Base-by-base conservation (phyloP, 2,797 vertebrate species). In the Lacerta agilis region DNA sequence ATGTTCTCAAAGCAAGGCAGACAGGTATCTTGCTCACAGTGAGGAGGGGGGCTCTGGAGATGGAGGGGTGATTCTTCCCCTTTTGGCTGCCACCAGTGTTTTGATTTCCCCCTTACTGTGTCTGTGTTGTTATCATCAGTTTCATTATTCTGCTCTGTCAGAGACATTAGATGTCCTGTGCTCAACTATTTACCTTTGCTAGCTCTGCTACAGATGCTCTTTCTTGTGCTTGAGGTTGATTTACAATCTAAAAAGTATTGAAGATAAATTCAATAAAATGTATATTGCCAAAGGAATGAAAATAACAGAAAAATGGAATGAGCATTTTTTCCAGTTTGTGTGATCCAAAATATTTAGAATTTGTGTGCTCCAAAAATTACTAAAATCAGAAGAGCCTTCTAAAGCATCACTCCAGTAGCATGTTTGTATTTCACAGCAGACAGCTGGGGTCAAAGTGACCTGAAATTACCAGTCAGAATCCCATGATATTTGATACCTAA, bases 101-200 rank as follows among this genome's bases (percentile, higher is more conserved):
- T 49, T 49, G 11, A 4, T 49, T 49, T 15, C 1, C 45, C 49
- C 13, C 11, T 49, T 55, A 55, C 13, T 55, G 64, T 64, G 61
- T 23, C 20, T 64, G 5, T 64, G 61, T 64, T 64, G 10, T 64
- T 23, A 23, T 64, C 5, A 64, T 64, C 61, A 64, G 49, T 55
- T 55, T 64, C 61, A 23, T 64, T 64, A 23, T 64, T 64, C 6
- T 64, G 17, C 20, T 64, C 61, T 64, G 61, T 18, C 61, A 64
- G 5, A 64, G 61, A 64, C 5, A 64, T 64, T 5, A 64, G 5
- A 36, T 45, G 17, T 69, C 0, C 0, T 67, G 23, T 82, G 78
- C 55, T 27, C 61, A 76, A 49, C 13, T 58, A 67, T 45, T 45
- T 95, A 97, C 97, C 97, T 97, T 95, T 2, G 96, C 96, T n/a